Percentiles rank a stretch among this genome's conserved stretches.
These are phyloP conservation scores for Heteronetta atricapilla DNA, from an alignment of 2,113 vertebrate genomes.

Conservation along the genomic window DNA sequence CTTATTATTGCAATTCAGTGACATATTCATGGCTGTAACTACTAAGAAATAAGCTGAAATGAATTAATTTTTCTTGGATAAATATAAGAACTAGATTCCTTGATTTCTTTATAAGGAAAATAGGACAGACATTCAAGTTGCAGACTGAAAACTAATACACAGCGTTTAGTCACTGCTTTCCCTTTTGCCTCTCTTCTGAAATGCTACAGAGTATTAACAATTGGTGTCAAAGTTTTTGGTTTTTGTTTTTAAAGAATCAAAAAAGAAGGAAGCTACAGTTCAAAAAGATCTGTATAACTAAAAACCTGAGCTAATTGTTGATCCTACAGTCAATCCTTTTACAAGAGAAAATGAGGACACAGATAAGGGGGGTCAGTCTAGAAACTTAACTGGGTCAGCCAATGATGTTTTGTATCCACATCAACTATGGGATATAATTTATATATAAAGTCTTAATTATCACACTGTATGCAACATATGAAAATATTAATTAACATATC, in stretches of 20 bases:
- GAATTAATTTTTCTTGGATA: not conserved
- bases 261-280: not conserved
- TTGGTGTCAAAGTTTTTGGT: not conserved
- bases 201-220: not conserved
- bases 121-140: not conserved
- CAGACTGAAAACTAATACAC: not conserved
- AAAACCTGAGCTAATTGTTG: not conserved
- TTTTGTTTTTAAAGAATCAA: not conserved
- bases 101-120: not conserved
- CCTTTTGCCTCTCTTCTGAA: not conserved
- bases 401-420: not conserved
- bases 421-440: not conserved
- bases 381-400: not conserved
- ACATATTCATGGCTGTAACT: not conserved
- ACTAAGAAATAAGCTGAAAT: not conserved
- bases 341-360: not conserved
- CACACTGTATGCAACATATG: rapidly evolving
- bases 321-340: not conserved
- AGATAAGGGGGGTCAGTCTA: not conserved
- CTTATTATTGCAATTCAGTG: not conserved
- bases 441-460: not conserved
- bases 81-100: not conserved
- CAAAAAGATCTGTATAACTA: not conserved
- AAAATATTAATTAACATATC: not conserved
- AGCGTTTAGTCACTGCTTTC: not conserved